These are phyloP conservation scores for Phenganax marumi DNA, from an alignment of 92 coral and sea anemone genomes.

Conservation along the genomic window DNA sequence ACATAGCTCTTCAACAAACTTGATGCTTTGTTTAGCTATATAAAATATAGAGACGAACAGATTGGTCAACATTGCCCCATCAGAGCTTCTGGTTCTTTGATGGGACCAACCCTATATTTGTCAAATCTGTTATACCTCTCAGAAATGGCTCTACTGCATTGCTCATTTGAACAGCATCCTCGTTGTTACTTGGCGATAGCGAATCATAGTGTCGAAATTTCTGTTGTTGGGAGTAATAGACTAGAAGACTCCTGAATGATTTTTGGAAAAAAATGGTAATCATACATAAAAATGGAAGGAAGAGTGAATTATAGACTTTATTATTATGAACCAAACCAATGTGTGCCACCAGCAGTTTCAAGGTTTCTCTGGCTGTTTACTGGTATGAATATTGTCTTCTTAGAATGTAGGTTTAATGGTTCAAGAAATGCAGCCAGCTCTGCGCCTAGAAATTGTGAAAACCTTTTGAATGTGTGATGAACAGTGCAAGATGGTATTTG, in stretches of 20 bases:
- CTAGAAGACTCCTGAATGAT: conserved; percentile 72
- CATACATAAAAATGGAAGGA: neutral
- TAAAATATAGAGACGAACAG: neutral
- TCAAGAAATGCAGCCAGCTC: conserved; percentile 77
- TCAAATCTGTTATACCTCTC: conserved; percentile 39
- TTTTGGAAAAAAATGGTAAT: neutral
- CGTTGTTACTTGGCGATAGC: conserved; percentile 35
- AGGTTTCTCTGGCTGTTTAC: conserved; percentile 75
- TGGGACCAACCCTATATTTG: no score
- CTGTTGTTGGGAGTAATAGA: conserved; percentile 57
- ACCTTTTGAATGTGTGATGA: neutral
- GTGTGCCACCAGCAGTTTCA: conserved; percentile 76
- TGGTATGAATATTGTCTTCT: conserved; percentile 67
- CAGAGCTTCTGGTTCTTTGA: no score
- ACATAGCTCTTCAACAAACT: conserved; percentile 58
- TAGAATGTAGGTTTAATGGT: conserved; percentile 66
- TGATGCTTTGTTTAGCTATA: conserved; percentile 51
- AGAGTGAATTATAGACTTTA: neutral
- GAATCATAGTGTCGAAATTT: conserved; percentile 83
- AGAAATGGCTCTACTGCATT: conserved; percentile 63
- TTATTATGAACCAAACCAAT: conserved; percentile 60
- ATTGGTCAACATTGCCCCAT: neutral
- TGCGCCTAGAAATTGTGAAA: conserved; percentile 46
- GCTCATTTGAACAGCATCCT: conserved; percentile 65
- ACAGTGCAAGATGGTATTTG: neutral